Evolutionary conservation across 1,140 invertebrate genomes (phyloP).

Genomic region (Camponotus pennsylvanicus): DNA sequence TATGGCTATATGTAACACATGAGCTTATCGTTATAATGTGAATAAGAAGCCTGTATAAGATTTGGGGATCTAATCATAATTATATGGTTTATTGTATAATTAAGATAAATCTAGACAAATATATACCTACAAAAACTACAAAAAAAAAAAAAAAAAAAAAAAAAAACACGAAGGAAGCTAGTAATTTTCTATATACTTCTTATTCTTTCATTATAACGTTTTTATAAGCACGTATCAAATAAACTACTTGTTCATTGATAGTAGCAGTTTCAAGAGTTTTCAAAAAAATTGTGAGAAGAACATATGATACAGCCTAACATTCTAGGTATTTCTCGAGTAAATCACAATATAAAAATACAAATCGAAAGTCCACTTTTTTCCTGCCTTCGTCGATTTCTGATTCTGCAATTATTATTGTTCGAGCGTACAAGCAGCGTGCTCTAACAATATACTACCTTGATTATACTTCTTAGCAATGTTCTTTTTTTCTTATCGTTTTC

Average conservation of each 20-base stretch:
- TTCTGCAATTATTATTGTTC: slow-evolving; percentile 51
- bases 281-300: slow-evolving; percentile 65
- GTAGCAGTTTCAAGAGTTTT: slow-evolving; percentile 36
- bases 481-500: slow-evolving; percentile 3
- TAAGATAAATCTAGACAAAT: slow-evolving; percentile 14
- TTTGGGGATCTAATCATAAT: slow-evolving; percentile 10
- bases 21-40: slow-evolving; percentile 53
- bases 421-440: slow-evolving; percentile 46
- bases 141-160: background rate
- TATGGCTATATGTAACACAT: slow-evolving; percentile 42
- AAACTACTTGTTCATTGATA: slow-evolving; percentile 41
- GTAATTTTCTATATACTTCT: slow-evolving; percentile 28
- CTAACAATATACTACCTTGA: slow-evolving; percentile 44
- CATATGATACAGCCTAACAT: slow-evolving; percentile 61
- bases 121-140: background rate
- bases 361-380: slow-evolving; percentile 69
- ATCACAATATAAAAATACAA: slow-evolving; percentile 84
- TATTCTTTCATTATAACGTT: slow-evolving; percentile 53
- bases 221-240: slow-evolving; percentile 38
- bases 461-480: slow-evolving; percentile 47
- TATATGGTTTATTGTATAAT: background rate
- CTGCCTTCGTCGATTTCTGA: slow-evolving; percentile 9
- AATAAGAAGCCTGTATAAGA: slow-evolving; percentile 44
- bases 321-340: slow-evolving; percentile 72
- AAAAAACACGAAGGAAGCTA: background rate